Conservation (phyloP, 2,113 vertebrate species). For the Haemorhous mexicanus region DNA sequence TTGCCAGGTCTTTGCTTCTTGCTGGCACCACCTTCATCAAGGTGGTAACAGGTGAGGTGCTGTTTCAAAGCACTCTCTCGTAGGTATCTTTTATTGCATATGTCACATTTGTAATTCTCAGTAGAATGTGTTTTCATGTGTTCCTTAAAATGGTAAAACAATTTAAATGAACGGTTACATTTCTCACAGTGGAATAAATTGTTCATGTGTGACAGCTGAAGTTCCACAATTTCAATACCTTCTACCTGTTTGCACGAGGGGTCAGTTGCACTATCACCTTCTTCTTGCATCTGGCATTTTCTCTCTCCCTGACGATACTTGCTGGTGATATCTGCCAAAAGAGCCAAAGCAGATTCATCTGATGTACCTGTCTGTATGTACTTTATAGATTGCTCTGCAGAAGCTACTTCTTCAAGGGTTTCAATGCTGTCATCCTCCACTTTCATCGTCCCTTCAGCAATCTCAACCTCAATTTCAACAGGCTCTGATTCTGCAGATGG, state of each 20-base stretch:
- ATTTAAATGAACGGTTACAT: conserved; percentile 94
- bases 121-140: conserved; percentile 94
- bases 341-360: conserved; percentile 91
- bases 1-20: conserved; percentile 88
- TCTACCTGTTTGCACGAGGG: conserved; percentile 88
- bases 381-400: conserved; percentile 77
- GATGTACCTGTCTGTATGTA: conserved; percentile 80
- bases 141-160: conserved; percentile 98
- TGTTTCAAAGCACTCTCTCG: conserved; percentile 97
- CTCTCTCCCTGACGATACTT: conserved; percentile 92
- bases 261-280: conserved; percentile 74
- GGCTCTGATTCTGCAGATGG: conserved; percentile 4
- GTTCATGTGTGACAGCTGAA: conserved; percentile 96
- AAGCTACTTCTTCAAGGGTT: conserved; percentile 79
- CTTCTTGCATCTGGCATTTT: conserved; percentile 75
- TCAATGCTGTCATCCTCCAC: conserved; percentile 82
- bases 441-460: conserved; percentile 81
- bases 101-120: conserved; percentile 88
- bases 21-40: conserved; percentile 86
- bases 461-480: conserved; percentile 74
- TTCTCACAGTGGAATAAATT: conserved; percentile 95
- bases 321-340: conserved; percentile 97
- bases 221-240: conserved; percentile 93
- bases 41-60: conserved; percentile 89
- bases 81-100: conserved; percentile 93